Percentiles rank a stretch among this genome's conserved stretches.
Evolutionary conservation across 2,888 invertebrate genomes (phyloP).

Genomic region (Trichogramma dendrolimi): DNA sequence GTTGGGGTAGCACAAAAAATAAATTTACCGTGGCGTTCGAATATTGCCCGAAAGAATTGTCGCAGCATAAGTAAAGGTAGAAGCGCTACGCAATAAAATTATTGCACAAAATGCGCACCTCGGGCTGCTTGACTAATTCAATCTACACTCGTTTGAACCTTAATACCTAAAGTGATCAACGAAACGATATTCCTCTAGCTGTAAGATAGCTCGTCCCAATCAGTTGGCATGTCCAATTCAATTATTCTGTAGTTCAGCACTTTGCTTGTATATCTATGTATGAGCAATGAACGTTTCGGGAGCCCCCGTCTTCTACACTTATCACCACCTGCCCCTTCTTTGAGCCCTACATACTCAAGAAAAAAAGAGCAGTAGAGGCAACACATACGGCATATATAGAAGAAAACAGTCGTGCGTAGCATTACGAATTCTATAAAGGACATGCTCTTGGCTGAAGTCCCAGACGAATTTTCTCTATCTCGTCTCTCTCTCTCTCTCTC

Average conservation of each 20-base stretch:
- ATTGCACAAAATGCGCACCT: neutral
- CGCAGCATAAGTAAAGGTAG: neutral
- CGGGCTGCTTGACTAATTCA: constrained; percentile 14
- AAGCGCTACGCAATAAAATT: constrained; percentile 6
- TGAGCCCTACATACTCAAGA: too few relatives aligned
- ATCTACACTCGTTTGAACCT: neutral
- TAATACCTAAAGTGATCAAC: constrained; percentile 16
- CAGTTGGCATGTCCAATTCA: constrained; percentile 32
- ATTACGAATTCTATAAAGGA: too few relatives aligned
- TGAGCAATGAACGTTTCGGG: too few relatives aligned
- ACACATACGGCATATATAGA: too few relatives aligned
- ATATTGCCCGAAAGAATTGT: too few relatives aligned
- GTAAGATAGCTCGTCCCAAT: constrained; percentile 19
- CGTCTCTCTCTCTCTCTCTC: neutral
- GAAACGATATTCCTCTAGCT: neutral
- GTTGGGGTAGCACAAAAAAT: too few relatives aligned
- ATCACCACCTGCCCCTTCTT: too few relatives aligned
- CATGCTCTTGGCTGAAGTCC: constrained; percentile 34
- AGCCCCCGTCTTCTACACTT: too few relatives aligned
- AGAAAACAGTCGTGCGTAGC: too few relatives aligned
- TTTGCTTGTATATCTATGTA: neutral
- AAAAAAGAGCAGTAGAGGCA: too few relatives aligned
- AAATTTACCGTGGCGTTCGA: too few relatives aligned
- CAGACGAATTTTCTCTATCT: constrained; percentile 39
- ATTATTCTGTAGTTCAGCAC: constrained; percentile 28